A percentile compares a stretch with the other conserved stretches of the same genome.
Conservation (phyloP, 2,888 invertebrate species). For the Drosophila anomelani region DNA sequence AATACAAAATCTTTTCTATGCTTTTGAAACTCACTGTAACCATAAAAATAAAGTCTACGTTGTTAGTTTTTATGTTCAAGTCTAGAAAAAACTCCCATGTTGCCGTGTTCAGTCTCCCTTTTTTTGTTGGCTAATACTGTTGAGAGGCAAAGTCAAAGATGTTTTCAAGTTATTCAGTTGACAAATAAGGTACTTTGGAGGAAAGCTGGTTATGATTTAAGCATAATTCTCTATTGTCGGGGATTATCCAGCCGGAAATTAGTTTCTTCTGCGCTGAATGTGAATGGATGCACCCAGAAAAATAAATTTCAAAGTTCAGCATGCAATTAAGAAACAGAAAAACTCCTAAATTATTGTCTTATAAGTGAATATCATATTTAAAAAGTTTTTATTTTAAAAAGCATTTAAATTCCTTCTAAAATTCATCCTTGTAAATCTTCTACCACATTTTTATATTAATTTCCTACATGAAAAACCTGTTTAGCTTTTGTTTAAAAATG, state of each 20-base stretch:
- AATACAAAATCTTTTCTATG: no score
- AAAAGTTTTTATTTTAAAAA: no score
- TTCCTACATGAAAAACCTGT: background rate
- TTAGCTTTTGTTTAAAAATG: background rate
- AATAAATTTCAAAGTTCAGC: background rate
- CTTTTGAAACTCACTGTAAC: background rate
- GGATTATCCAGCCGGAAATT: slow-evolving; percentile 25
- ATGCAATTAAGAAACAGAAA: background rate
- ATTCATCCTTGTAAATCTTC: no score
- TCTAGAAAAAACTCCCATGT: slow-evolving; percentile 6
- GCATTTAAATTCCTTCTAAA: no score
- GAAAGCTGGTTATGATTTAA: slow-evolving; percentile 47
- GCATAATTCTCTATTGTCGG: slow-evolving; percentile 36
- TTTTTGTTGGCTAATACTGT: slow-evolving; percentile 29
- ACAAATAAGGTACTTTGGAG: slow-evolving; percentile 49
- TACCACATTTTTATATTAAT: background rate
- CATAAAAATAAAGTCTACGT: slow-evolving; percentile 23
- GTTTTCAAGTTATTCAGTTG: slow-evolving; percentile 46
- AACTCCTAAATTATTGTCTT: no score
- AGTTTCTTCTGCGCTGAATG: background rate
- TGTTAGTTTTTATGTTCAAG: slow-evolving; percentile 21
- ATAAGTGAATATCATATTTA: no score
- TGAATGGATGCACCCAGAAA: background rate
- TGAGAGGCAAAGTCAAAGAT: slow-evolving; percentile 36
- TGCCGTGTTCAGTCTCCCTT: background rate